These are phyloP conservation scores for Fringilla coelebs DNA, from an alignment of 2,797 vertebrate species.

Conservation along the genomic window DNA sequence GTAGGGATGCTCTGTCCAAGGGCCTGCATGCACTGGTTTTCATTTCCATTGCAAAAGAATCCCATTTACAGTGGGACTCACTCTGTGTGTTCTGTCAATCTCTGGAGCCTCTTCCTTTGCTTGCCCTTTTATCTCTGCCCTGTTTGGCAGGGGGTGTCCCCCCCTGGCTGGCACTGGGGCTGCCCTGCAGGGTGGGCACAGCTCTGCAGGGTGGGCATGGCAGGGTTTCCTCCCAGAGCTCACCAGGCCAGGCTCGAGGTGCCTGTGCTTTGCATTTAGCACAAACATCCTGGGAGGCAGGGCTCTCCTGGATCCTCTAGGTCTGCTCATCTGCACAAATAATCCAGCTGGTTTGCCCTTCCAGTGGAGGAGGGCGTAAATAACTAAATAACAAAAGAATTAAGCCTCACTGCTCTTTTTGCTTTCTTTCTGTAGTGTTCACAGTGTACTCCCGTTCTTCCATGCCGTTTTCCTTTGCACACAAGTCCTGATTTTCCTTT, in stretches of 20 bases:
- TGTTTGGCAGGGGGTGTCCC: background rate
- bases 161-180: background rate
- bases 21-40: fast-evolving
- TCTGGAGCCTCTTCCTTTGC: fast-evolving
- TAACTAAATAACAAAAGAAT: background rate
- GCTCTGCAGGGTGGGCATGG: background rate
- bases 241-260: background rate
- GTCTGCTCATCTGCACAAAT: background rate
- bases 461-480: fast-evolving
- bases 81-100: fast-evolving
- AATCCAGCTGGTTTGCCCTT: background rate
- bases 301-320: background rate
- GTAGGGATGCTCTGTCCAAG: background rate
- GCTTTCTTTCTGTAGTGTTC: background rate
- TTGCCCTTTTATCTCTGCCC: background rate
- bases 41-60: background rate
- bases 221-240: background rate
- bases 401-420: background rate
- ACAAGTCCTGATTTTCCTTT: background rate
- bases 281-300: background rate
- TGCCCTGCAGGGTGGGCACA: background rate
- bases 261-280: fast-evolving
- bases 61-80: fast-evolving
- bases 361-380: background rate
- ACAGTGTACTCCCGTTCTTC: fast-evolving